phyloP scores from a whole-genome alignment of 2,888 invertebrate genomes.

The Cistogaster globosa region DNA sequence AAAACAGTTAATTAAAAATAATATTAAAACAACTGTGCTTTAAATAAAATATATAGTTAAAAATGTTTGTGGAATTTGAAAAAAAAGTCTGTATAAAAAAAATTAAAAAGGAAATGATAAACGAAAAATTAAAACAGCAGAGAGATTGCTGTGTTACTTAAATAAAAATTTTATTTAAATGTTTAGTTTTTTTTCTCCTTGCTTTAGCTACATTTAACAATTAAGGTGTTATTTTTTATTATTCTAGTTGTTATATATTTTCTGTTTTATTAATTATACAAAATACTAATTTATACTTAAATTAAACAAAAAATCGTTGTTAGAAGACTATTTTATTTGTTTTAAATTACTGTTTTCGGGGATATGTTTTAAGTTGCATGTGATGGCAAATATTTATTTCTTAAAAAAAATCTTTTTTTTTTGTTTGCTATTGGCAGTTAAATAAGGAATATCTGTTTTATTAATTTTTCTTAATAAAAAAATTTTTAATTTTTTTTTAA shows the following conservation, averaged over 20 bases:
- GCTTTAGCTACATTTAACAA: conserved; percentile 57
- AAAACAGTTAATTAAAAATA: no score
- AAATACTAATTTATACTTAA: conserved; percentile 40
- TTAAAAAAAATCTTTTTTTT: conserved; percentile 3
- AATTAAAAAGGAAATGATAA: no score
- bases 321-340: conserved; percentile 57
- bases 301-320: conserved; percentile 66
- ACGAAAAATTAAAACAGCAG: no score
- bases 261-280: neutral
- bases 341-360: conserved; percentile 36
- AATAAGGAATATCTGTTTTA: conserved; percentile 38
- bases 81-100: no score
- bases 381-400: conserved; percentile 53
- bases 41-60: no score
- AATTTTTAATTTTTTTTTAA: neutral
- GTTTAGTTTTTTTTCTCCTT: conserved; percentile 1
- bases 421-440: conserved; percentile 64
- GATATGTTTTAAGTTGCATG: conserved; percentile 69
- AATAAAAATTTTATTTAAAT: no score
- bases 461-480: conserved; percentile 20
- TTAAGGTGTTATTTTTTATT: conserved; percentile 6
- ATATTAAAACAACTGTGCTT: no score
- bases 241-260: neutral
- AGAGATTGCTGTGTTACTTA: no score
- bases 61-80: no score